phyloP scores from a whole-genome alignment of 2,113 vertebrate species.

The Myxocyprinus asiaticus region DNA sequence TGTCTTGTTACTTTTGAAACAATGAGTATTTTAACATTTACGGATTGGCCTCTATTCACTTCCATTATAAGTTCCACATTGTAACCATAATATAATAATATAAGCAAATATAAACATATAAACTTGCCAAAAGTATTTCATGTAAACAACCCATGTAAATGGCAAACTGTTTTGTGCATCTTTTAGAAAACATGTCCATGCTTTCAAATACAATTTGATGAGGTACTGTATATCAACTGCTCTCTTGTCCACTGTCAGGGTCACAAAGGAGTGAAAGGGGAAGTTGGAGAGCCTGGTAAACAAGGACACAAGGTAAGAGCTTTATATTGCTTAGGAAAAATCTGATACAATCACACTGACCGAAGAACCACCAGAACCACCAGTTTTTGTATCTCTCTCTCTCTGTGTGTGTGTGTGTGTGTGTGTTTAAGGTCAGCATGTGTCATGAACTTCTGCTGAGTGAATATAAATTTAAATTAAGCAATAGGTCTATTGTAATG shows the following conservation, averaged over 20 bases:
- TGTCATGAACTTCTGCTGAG: not conserved
- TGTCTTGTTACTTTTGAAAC: too few relatives aligned
- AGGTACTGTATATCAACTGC: not conserved
- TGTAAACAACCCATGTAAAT: too few relatives aligned
- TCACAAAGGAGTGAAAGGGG: slow-evolving; percentile 94
- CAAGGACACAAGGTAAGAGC: slow-evolving; percentile 94
- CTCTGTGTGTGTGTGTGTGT: not conserved
- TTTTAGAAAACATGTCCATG: too few relatives aligned
- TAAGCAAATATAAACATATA: too few relatives aligned
- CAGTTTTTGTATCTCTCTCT: not conserved
- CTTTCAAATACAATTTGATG: too few relatives aligned
- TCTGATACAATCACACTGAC: not conserved
- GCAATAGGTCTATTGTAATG: slow-evolving; percentile 15
- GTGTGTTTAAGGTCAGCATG: slow-evolving; percentile 5
- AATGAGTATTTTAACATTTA: too few relatives aligned
- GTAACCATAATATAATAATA: too few relatives aligned
- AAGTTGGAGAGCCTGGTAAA: slow-evolving; percentile 92
- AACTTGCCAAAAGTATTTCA: too few relatives aligned
- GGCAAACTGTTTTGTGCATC: too few relatives aligned
- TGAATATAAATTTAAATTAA: slow-evolving; percentile 8
- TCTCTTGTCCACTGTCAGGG: slow-evolving; percentile 75
- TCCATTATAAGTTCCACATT: too few relatives aligned
- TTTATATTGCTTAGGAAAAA: not conserved
- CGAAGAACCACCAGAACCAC: not conserved
- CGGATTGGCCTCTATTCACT: too few relatives aligned